Base-by-base conservation (phyloP, 2,797 vertebrate genomes). In the Galaxias olidus region DNA sequence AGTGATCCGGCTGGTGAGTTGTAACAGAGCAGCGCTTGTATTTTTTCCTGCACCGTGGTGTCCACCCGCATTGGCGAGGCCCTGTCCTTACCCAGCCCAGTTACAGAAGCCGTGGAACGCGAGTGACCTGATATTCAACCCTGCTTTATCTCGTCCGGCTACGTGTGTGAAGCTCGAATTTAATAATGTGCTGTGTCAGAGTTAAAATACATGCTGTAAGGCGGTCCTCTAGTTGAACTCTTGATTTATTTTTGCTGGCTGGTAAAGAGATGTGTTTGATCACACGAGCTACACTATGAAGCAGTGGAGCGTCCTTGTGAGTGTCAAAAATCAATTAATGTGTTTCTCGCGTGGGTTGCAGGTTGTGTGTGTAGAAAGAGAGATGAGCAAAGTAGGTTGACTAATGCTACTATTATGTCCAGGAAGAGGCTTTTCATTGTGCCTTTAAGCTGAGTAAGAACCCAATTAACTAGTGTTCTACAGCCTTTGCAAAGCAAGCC, bases 201-300 rank as follows among this genome's bases (percentile, higher is more conserved):
- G 81, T 64, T 86, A 84, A 88, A 87, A 84, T 85, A 87, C 65
- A 79, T 85, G 81, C 72, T 69, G 84, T n/a, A n/a, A n/a, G n/a
- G n/a, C n/a, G n/a, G n/a, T n/a, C n/a, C n/a, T n/a, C n/a, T n/a
- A n/a, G n/a, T n/a, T n/a, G n/a, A n/a, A n/a, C n/a, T n/a, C n/a
- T n/a, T n/a, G 76, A 84, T 4, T 14, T 87, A 86, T 77, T 83
- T 87, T 78, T 0, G 68, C 83, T 76, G 79, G 74, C 74, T 68
- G 78, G 82, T 81, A 81, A 79, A 86, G 80, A 75, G 76, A 76
- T 74, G 83, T 74, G 67, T 70, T 71, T 10, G 57, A 68, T 76
- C 81, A 87, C 84, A 78, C 77, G 82, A 84, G 69, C 83, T 80
- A 85, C 76, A 79, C 72, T 69, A 75, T 74, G 75, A 83, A 79